These are phyloP conservation scores for Anguilla japonica DNA, from an alignment of 2,113 vertebrate genomes.

Conservation along the genomic window DNA sequence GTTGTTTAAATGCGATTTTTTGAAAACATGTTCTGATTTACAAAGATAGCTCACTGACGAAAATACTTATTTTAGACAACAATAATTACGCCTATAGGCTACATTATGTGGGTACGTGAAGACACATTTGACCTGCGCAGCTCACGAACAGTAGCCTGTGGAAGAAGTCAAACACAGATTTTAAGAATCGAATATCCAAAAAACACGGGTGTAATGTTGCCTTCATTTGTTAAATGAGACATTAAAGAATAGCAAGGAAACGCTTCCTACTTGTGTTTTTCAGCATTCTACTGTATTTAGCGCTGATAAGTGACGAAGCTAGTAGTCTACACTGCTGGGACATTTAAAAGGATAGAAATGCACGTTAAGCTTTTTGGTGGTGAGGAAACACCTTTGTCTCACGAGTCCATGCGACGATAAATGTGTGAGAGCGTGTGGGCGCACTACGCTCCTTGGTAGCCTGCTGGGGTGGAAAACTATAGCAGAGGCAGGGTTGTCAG, in stretches of 20 bases:
- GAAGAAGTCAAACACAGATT: neutral
- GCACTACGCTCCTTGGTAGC: constrained; percentile 21
- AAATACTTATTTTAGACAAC: neutral
- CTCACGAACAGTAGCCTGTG: neutral
- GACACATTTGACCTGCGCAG: neutral
- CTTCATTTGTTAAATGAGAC: neutral
- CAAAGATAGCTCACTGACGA: neutral
- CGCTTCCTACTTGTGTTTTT: constrained; percentile 19
- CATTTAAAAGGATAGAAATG: constrained; percentile 33
- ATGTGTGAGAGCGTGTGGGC: constrained; percentile 29
- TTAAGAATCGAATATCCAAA: neutral
- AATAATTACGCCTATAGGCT: neutral
- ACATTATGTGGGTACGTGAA: neutral
- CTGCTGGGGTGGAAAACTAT: neutral
- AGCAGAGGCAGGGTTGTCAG: constrained; percentile 51
- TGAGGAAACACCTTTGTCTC: constrained; percentile 44
- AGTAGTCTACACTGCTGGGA: constrained; percentile 21
- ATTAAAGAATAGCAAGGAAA: neutral
- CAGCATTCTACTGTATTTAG: constrained; percentile 4
- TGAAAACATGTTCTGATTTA: neutral
- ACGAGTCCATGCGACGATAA: constrained; percentile 51
- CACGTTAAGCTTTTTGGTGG: constrained; percentile 44
- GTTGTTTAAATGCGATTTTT: neutral
- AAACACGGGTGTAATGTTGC: neutral
- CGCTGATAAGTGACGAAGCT: constrained; percentile 34